phyloP scores from a whole-genome alignment of 2,113 vertebrate species.

The Myotis lucifugus region DNA sequence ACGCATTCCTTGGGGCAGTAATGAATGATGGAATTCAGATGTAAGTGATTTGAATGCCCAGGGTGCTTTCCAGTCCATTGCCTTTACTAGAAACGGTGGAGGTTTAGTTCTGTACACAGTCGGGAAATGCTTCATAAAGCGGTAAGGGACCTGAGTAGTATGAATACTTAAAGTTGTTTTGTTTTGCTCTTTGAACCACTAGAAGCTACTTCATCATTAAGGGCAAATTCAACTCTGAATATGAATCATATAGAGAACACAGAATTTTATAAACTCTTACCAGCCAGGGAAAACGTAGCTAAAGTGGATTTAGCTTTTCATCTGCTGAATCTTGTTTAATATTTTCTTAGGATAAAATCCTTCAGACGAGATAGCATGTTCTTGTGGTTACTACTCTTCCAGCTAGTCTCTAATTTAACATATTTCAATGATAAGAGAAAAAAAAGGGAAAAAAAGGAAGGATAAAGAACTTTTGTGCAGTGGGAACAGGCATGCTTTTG shows the following conservation, averaged over 20 bases:
- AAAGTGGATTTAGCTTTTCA: neutral
- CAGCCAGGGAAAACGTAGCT: neutral
- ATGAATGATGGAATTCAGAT: neutral
- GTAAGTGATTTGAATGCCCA: neutral
- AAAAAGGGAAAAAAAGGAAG: neutral
- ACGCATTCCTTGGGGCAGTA: neutral
- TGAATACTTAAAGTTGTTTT: neutral
- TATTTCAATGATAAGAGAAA: neutral
- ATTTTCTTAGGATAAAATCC: slow-evolving; percentile 15
- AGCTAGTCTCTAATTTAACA: slow-evolving; percentile 20
- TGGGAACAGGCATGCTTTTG: slow-evolving; percentile 29
- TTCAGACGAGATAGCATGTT: neutral
- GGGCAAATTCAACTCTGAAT: neutral
- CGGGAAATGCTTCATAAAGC: neutral
- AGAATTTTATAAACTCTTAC: neutral
- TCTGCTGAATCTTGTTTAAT: neutral
- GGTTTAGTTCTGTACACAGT: neutral
- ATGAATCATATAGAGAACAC: slow-evolving; percentile 18
- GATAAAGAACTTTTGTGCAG: neutral
- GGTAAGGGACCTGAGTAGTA: neutral
- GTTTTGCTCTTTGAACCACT: slow-evolving; percentile 6
- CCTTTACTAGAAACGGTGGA: neutral
- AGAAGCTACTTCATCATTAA: neutral
- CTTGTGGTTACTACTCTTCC: neutral
- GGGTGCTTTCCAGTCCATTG: neutral